Evolutionary conservation across 2,888 invertebrate genomes (phyloP).

Genomic region (Molanna angustata): DNA sequence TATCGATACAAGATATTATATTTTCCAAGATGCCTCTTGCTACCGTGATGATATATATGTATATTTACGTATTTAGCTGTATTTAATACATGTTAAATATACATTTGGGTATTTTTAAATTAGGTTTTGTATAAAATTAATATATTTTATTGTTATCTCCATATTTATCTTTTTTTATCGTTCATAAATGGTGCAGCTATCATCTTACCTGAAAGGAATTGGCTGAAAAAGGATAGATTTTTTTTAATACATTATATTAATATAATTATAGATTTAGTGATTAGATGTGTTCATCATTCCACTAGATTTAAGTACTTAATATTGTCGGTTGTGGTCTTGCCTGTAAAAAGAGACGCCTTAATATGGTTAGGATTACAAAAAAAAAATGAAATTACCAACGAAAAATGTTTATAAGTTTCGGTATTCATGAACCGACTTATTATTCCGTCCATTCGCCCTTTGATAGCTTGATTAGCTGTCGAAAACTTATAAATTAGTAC

Average conservation of each 20-base stretch:
- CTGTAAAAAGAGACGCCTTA: constrained; percentile 46
- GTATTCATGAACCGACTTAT: constrained; percentile 16
- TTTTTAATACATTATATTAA: constrained; percentile 4
- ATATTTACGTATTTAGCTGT: constrained; percentile 25
- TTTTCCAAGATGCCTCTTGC: constrained; percentile 31
- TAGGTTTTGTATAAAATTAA: constrained; percentile 15
- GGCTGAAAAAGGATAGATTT: constrained; percentile 6
- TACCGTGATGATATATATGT: constrained; percentile 30
- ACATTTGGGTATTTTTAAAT: constrained; percentile 11
- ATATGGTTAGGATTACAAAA: constrained; percentile 30
- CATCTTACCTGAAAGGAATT: constrained; percentile 20
- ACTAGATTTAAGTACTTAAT: constrained; percentile 56
- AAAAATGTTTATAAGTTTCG: constrained; percentile 26
- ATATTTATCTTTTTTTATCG: constrained; percentile 25
- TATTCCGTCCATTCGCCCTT: constrained; percentile 32
- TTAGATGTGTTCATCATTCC: constrained; percentile 42
- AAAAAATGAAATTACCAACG: constrained; percentile 31
- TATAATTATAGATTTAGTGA: constrained; percentile 16
- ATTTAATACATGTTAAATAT: constrained; percentile 19
- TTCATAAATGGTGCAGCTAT: constrained; percentile 25
- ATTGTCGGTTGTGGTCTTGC: constrained; percentile 59
- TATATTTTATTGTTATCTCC: too few species aligned
- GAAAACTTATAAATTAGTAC: constrained; percentile 30
- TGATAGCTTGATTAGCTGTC: constrained; percentile 18
- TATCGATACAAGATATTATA: constrained; percentile 14